A percentile compares a stretch with the other conserved stretches of the same genome.
phyloP scores from a whole-genome alignment of 2,888 invertebrate genomes.

The Caenorhabditis wallacei region DNA sequence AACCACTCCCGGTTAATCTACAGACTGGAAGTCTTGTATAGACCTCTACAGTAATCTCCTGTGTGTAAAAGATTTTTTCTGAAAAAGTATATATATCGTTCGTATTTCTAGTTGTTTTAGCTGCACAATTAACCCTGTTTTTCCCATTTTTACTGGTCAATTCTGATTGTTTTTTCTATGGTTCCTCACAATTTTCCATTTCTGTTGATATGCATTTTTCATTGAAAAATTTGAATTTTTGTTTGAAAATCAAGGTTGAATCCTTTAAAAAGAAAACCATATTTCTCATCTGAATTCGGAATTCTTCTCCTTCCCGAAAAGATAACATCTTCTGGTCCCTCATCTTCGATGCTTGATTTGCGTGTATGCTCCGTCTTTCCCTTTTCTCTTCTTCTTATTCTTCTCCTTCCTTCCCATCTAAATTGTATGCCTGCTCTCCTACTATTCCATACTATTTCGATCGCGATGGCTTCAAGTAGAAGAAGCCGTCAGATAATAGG shows the following conservation, averaged over 20 bases:
- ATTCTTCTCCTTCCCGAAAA: not conserved
- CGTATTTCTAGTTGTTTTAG: conserved; percentile 6
- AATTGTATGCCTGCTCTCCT: conserved; percentile 48
- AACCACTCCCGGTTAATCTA: not conserved
- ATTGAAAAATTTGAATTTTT: no score
- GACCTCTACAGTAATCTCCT: not conserved
- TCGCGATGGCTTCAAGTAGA: conserved; percentile 43
- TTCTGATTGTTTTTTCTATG: not conserved
- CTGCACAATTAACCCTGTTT: not conserved
- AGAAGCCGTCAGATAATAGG: conserved; percentile 62
- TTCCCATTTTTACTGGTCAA: not conserved
- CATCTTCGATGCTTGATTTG: conserved; percentile 45
- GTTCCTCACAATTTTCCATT: not conserved
- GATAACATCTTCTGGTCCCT: conserved; percentile 37
- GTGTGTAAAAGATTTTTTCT: not conserved
- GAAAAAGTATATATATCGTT: conserved; percentile 2
- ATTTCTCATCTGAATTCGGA: no score
- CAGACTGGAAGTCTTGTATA: conserved; percentile 35
- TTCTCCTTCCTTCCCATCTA: conserved; percentile 43
- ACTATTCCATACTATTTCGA: conserved; percentile 1
- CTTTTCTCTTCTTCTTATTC: not conserved
- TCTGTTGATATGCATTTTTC: no score
- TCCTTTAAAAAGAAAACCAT: no score
- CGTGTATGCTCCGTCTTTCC: conserved; percentile 13
- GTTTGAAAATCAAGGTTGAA: no score